These are phyloP conservation scores for Eulemur mongoz DNA, from an alignment of 2,797 vertebrate species.

Conservation along the genomic window DNA sequence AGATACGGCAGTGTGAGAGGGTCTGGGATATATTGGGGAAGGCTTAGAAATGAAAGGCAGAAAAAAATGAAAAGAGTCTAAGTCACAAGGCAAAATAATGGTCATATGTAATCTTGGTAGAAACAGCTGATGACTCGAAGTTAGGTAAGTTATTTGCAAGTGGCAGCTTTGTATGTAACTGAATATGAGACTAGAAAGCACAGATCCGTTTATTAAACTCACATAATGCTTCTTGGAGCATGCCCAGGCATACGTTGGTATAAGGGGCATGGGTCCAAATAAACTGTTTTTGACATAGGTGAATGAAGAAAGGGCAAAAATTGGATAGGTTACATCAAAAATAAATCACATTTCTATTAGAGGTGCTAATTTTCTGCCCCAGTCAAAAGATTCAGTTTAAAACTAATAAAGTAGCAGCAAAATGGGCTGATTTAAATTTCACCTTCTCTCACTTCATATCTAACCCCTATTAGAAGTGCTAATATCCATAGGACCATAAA, in stretches of 20 bases:
- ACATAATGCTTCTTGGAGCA: not conserved
- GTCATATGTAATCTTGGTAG: not conserved
- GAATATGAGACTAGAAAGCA: not conserved
- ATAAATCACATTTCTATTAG: constrained; percentile 61
- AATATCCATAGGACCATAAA: constrained; percentile 47
- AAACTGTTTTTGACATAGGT: constrained; percentile 47
- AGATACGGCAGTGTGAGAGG: rapidly evolving
- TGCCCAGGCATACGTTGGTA: not conserved
- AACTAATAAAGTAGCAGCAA: constrained; percentile 46
- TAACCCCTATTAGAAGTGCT: constrained; percentile 38
- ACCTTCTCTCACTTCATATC: constrained; percentile 34
- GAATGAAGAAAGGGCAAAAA: constrained; percentile 54
- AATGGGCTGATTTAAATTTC: constrained; percentile 52
- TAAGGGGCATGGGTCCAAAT: not conserved
- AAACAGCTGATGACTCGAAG: not conserved
- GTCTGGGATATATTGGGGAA: not conserved
- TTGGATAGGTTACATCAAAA: constrained; percentile 41
- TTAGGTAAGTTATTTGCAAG: not conserved
- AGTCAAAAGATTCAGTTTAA: constrained; percentile 58
- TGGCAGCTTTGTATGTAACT: not conserved
- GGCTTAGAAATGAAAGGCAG: not conserved
- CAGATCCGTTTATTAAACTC: not conserved
- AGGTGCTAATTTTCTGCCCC: constrained; percentile 56
- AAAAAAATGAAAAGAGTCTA: not conserved
- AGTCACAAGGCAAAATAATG: not conserved